Percentiles rank a stretch among this genome's conserved stretches.
Conservation (phyloP, 2,888 invertebrate species). For the Campaea margaritaria region DNA sequence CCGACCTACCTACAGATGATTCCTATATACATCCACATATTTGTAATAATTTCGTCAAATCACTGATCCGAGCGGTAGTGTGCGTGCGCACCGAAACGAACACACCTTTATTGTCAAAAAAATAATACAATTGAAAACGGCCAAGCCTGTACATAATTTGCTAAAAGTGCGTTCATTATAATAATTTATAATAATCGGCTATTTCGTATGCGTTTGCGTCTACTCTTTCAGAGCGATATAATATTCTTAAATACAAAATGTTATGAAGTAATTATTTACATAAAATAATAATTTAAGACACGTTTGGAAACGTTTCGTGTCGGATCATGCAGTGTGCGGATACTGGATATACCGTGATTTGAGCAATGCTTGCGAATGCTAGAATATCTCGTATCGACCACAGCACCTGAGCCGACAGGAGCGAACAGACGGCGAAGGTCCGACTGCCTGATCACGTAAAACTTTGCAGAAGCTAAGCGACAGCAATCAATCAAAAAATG, state of each 20-base stretch:
- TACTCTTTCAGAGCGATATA: slow-evolving; percentile 69
- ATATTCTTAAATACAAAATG: slow-evolving; percentile 78
- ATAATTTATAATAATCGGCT: slow-evolving; percentile 51
- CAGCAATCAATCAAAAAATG: too few species aligned
- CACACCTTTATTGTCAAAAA: slow-evolving; percentile 51
- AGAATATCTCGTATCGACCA: neutral
- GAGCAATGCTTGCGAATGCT: too few species aligned
- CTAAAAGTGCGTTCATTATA: slow-evolving; percentile 50
- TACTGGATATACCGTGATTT: neutral
- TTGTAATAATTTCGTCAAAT: slow-evolving; percentile 36
- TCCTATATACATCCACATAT: slow-evolving; percentile 58
- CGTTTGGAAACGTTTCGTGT: slow-evolving; percentile 1
- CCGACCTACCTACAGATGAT: slow-evolving; percentile 53
- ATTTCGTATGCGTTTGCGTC: slow-evolving; percentile 52
- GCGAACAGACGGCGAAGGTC: too few species aligned
- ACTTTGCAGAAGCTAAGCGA: too few species aligned
- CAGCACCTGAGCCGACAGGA: too few species aligned
- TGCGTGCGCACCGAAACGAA: slow-evolving; percentile 42
- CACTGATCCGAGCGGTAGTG: slow-evolving; percentile 37
- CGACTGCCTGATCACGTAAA: too few species aligned
- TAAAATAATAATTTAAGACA: slow-evolving; percentile 72
- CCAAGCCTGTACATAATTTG: slow-evolving; percentile 67
- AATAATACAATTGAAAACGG: slow-evolving; percentile 49
- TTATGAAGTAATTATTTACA: slow-evolving; percentile 78
- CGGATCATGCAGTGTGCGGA: neutral